Percentiles rank a stretch among this genome's conserved stretches.
phyloP scores from a whole-genome alignment of 2,888 invertebrate genomes.

The Drosophila histrio region DNA sequence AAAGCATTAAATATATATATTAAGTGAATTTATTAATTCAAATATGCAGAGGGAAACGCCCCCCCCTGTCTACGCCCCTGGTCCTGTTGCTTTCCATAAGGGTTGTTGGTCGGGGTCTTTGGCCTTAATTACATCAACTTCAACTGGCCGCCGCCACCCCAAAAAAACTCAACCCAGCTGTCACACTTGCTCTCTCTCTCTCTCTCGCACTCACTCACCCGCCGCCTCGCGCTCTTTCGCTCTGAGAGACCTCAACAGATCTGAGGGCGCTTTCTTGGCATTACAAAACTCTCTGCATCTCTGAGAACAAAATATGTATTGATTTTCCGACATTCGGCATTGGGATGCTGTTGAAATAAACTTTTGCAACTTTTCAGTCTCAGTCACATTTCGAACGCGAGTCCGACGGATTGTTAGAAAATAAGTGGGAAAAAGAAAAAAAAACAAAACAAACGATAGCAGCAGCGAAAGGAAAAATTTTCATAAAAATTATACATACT shows the following conservation, averaged over 20 bases:
- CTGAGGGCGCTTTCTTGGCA: conserved; percentile 15
- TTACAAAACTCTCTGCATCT: conserved; percentile 28
- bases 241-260: not conserved
- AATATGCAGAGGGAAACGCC: too few relatives aligned
- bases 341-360: conserved; percentile 69
- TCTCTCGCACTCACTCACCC: conserved; percentile 1
- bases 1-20: too few relatives aligned
- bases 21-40: too few relatives aligned
- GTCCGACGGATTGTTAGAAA: conserved; percentile 17
- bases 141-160: conserved; percentile 53
- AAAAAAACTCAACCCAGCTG: conserved; percentile 29
- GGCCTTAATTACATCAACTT: conserved; percentile 65
- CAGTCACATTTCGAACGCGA: conserved; percentile 70
- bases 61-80: too few relatives aligned
- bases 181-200: not conserved
- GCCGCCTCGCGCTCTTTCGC: not conserved
- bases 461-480: conserved; percentile 44
- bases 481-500: conserved; percentile 72
- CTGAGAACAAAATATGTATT: conserved; percentile 35
- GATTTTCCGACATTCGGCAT: conserved; percentile 58
- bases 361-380: conserved; percentile 53
- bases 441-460: conserved; percentile 30
- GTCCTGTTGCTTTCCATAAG: conserved; percentile 48
- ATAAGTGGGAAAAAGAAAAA: conserved; percentile 14
- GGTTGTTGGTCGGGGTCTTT: conserved; percentile 65